Evolutionary conservation across 2,888 invertebrate genomes (phyloP).

Genomic region (Lysandra bellargus): DNA sequence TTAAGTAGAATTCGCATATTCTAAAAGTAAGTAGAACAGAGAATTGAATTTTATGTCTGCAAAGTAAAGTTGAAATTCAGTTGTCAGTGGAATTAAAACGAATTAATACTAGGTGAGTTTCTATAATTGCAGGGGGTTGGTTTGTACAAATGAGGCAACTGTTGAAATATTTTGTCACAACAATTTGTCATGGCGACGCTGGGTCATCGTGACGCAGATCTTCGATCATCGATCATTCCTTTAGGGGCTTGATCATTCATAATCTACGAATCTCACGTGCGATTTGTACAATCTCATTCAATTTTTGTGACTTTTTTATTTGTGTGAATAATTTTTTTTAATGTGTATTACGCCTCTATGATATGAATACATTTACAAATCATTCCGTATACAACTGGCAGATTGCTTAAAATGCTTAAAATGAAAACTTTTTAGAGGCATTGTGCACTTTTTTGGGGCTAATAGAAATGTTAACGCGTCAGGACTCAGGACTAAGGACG

Average conservation of each 20-base stretch:
- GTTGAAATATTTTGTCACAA: conserved; percentile 81
- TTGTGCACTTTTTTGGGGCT: too few species aligned
- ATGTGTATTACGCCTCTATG: neutral
- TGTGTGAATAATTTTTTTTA: neutral
- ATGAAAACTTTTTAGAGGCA: too few species aligned
- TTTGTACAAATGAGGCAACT: conserved; percentile 64
- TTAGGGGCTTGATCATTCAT: conserved; percentile 43
- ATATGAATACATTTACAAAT: neutral
- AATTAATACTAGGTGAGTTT: conserved; percentile 45
- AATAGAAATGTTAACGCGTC: too few species aligned
- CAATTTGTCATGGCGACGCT: conserved; percentile 77
- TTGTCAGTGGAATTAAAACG: conserved; percentile 14
- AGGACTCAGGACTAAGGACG: too few species aligned
- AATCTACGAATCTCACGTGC: neutral
- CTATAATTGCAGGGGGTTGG: conserved; percentile 55
- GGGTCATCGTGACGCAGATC: conserved; percentile 73
- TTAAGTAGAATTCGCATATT: conserved; percentile 31
- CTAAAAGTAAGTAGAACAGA: neutral
- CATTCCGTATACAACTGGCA: neutral
- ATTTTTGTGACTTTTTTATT: neutral
- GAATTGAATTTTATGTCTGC: conserved; percentile 7
- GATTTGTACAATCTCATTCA: conserved; percentile 1
- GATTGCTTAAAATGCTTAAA: neutral
- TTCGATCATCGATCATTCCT: conserved; percentile 61
- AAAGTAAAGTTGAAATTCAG: conserved; percentile 32